phyloP scores from a whole-genome alignment of 2,888 invertebrate genomes.

The Orchesella flavescens region DNA sequence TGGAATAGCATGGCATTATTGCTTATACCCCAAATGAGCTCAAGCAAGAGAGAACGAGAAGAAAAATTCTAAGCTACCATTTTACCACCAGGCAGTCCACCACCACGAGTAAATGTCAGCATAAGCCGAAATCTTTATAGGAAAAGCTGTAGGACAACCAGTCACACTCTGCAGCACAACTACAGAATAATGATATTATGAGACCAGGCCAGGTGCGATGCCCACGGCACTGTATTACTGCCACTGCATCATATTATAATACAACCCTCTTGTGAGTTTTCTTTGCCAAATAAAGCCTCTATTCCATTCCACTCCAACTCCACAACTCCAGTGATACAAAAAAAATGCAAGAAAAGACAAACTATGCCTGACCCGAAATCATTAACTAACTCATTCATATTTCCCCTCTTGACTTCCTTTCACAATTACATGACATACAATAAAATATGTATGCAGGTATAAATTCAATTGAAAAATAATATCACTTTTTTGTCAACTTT shows the following conservation, averaged over 20 bases:
- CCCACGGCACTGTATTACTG: slow-evolving; percentile 66
- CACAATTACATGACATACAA: neutral
- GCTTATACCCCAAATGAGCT: slow-evolving; percentile 54
- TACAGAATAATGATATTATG: slow-evolving; percentile 47
- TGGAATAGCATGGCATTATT: slow-evolving; percentile 44
- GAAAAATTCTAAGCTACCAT: slow-evolving; percentile 53
- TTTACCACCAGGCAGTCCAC: slow-evolving; percentile 60
- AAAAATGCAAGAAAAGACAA: slow-evolving; percentile 35
- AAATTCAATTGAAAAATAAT: slow-evolving; percentile 44
- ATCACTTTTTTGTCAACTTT: slow-evolving; percentile 22
- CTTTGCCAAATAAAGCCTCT: slow-evolving; percentile 20
- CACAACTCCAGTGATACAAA: slow-evolving; percentile 61
- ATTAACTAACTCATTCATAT: slow-evolving; percentile 58
- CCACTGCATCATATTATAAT: slow-evolving; percentile 38
- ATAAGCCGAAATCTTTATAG: slow-evolving; percentile 43
- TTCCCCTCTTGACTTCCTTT: slow-evolving; percentile 33
- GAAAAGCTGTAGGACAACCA: slow-evolving; percentile 48
- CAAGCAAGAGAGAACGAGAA: slow-evolving; percentile 32
- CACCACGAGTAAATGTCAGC: slow-evolving; percentile 58
- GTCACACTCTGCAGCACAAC: slow-evolving; percentile 30
- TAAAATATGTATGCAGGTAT: neutral
- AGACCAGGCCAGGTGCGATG: slow-evolving; percentile 71
- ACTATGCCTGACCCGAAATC: slow-evolving; percentile 58
- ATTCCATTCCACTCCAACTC: slow-evolving; percentile 35
- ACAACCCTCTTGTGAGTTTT: neutral